Base-by-base conservation (phyloP, 2,888 invertebrate genomes). In the Iselma pallidipennis region DNA sequence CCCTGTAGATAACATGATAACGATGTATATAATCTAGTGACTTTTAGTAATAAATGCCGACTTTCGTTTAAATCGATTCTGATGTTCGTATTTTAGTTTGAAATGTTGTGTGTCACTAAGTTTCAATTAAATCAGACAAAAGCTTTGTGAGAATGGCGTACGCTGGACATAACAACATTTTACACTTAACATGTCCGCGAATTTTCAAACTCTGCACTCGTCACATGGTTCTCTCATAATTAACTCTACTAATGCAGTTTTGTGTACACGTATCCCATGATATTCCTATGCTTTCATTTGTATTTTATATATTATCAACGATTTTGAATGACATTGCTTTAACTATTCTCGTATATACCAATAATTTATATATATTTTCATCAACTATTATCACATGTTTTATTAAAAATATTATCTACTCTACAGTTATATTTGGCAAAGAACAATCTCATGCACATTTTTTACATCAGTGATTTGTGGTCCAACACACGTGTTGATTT, bases 101-200 rank as follows among this genome's bases (percentile, higher is more conserved):
- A 74, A 74, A 73, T 75, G 73, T 69, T 71, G 63, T 71, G 69
- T 73, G 75, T 76, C 76, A 75, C 75, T 71, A 75, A 75, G 76
- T 77, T 77, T 73, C 75, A 75, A 75, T 76, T 76, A 75, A 77
- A 75, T 75, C 74, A 71, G 70, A 70, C 71, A 71, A 73, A 73
- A 72, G 71, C 73, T 68, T 55, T 70, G 67, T 68, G 71, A 69
- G 71, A 73, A 71, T 74, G 73, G 73, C 73, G 71, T 74, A 69
- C 70, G 67, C 63, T 67, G 74, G 75, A 77, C 76, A 72, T 74
- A 71, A 77, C 76, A 77, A 76, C 77, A 76, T 76, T 77, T 77
- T 76, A 77, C 76, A 77, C 76, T 77, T 77, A 77, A 76, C 75
- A 73, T 72, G 76, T 77, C 75, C 70, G 69, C 72, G 72, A 71